Evolutionary conservation across 2,797 vertebrate species (phyloP).

Genomic region (Heteromormyrus szaboi): DNA sequence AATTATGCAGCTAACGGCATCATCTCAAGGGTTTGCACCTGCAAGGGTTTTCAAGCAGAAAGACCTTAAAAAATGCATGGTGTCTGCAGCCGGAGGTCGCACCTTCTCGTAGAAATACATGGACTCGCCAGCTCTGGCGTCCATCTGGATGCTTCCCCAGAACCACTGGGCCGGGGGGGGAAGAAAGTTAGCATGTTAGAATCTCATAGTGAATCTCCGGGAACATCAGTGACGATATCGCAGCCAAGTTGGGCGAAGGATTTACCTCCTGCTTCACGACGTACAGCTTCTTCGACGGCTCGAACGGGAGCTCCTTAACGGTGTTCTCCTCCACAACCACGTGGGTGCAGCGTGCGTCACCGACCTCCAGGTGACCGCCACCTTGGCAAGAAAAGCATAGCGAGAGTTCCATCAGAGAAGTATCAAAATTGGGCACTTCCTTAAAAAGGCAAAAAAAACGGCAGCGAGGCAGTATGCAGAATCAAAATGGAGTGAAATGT

Average conservation of each 20-base stretch:
- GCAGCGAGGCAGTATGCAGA: not conserved
- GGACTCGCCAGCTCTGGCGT: slow-evolving; percentile 89
- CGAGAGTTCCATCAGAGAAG: not conserved
- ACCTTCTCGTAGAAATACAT: slow-evolving; percentile 98
- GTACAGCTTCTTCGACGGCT: slow-evolving; percentile 74
- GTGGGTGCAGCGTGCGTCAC: slow-evolving; percentile 84
- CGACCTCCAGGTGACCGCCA: slow-evolving; percentile 72
- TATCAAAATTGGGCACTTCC: not conserved
- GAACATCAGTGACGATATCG: not conserved
- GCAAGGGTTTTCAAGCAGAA: not conserved
- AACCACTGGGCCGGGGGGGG: slow-evolving; percentile 74
- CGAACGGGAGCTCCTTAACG: slow-evolving; percentile 83
- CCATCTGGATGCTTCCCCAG: slow-evolving; percentile 99
- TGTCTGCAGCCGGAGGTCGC: not conserved
- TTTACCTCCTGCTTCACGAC: slow-evolving; percentile 93
- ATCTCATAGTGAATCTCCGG: not conserved
- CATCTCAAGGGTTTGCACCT: not conserved
- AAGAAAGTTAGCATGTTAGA: not conserved
- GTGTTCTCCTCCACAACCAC: slow-evolving; percentile 89
- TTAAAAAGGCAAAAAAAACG: not conserved
- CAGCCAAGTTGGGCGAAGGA: not conserved
- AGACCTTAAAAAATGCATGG: not conserved
- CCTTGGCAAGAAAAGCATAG: slow-evolving; percentile 53
- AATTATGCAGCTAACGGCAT: not conserved
- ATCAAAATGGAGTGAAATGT: not conserved